Base-by-base conservation (phyloP, 2,888 invertebrate genomes). In the Thyatira batis region DNA sequence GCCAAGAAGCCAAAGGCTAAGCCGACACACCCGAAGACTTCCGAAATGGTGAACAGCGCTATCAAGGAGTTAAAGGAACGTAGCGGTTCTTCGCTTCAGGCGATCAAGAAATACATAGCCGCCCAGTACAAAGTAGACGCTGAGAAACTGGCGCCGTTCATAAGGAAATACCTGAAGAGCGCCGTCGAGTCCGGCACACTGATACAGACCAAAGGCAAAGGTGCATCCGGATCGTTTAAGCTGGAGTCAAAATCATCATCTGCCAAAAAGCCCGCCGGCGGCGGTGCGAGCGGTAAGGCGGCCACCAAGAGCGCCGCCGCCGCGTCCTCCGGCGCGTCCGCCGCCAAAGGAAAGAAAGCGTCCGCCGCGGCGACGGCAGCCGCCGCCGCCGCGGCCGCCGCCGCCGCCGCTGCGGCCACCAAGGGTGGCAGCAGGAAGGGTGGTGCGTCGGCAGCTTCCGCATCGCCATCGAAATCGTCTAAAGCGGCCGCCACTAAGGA, bases 71-170 rank as follows among this genome's bases (percentile, higher is more conserved):
- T 94, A 49, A 92, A 93, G 67, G 93, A 93, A 67, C 89, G 93
- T 25, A 92, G 92, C 51, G 95, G 95, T 25, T 94, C 94, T 0
- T 94, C 94, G 0, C 70, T 82, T 60, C 89, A 78, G 73, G 87
- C 87, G 1, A 94, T 95, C 75, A 95, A 94, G 75, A 95, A 95
- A 71, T 95, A 93, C 76, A 92, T 95, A 49, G 80, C 89, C 9
- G 83, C 89, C 21, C 93, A 91, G 54, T 94, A 94, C 88, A 93
- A 93, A 56, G 85, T 94, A 5, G 94, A 94, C 70, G 86, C 89
- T 0, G 93, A 93, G 55, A 94, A 93, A 67, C 72, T 93, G 46
- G 87, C 93, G 0, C 90, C 91, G 1, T 94, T 92, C 79, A 94
- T 95, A 65, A 93, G 92, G 60, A 93, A 93, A 57, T 94, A 92